Evolutionary conservation across 2,113 vertebrate species (phyloP).

Genomic region (Triplophysa rosa): DNA sequence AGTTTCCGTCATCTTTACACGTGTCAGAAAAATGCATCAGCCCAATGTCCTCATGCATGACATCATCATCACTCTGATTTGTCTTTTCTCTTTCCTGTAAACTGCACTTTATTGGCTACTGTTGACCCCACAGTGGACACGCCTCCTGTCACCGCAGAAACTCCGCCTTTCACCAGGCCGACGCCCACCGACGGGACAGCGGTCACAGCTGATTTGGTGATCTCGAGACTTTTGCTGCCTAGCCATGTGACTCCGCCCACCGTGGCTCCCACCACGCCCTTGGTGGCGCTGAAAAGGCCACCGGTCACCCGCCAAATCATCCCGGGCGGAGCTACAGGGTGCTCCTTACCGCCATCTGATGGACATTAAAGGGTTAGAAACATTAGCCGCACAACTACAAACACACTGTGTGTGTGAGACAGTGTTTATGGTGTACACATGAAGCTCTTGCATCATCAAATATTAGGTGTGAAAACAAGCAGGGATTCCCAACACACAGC

Average conservation of each 20-base stretch:
- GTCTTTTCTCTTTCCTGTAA: slow-evolving; percentile 76
- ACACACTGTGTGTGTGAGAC: too few relatives aligned
- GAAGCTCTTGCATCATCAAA: slow-evolving; percentile 8
- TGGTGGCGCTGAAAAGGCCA: slow-evolving; percentile 75
- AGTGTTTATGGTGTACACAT: background rate
- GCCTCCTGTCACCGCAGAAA: slow-evolving; percentile 75
- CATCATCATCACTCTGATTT: slow-evolving; percentile 73
- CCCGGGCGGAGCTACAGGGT: slow-evolving; percentile 55
- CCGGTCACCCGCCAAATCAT: slow-evolving; percentile 77
- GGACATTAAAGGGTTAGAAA: background rate
- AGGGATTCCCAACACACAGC: background rate
- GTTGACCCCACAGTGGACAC: slow-evolving; percentile 73
- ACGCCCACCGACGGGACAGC: slow-evolving; percentile 71
- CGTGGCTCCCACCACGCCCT: slow-evolving; percentile 74
- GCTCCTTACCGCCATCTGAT: slow-evolving; percentile 66
- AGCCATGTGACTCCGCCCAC: slow-evolving; percentile 79
- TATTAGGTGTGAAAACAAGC: background rate
- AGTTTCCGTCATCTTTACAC: too few relatives aligned
- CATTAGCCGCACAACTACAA: background rate
- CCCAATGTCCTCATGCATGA: background rate
- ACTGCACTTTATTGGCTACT: slow-evolving; percentile 76
- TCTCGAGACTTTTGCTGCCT: slow-evolving; percentile 76
- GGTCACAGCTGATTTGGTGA: slow-evolving; percentile 76
- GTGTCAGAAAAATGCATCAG: slow-evolving; percentile 5
- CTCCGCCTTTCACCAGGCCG: slow-evolving; percentile 76